Evolutionary conservation across 2,113 vertebrate species (phyloP).

Genomic region (Cyrtonyx montezumae): DNA sequence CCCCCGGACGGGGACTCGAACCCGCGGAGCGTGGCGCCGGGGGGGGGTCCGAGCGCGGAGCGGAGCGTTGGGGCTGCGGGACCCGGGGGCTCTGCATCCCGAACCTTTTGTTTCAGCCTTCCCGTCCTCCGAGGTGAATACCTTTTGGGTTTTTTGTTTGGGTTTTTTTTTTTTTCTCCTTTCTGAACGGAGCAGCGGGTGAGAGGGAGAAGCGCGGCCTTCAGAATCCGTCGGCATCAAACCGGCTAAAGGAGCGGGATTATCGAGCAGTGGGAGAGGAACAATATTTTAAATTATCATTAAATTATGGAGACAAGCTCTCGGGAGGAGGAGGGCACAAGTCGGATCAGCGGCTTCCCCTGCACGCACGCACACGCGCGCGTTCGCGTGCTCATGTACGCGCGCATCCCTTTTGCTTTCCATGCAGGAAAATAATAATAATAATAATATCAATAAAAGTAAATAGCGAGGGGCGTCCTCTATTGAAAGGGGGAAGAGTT

Average conservation of each 20-base stretch:
- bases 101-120: slow-evolving; percentile 74
- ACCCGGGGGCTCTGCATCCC: slow-evolving; percentile 38
- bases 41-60: no score
- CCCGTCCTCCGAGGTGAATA: slow-evolving; percentile 66
- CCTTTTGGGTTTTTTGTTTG: slow-evolving; percentile 55
- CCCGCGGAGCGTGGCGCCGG: not conserved
- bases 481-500: slow-evolving; percentile 36
- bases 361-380: not conserved
- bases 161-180: slow-evolving; percentile 47
- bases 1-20: not conserved
- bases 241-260: slow-evolving; percentile 63
- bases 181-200: slow-evolving; percentile 74
- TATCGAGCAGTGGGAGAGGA: slow-evolving; percentile 72
- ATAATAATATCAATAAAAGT: not conserved
- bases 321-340: slow-evolving; percentile 55
- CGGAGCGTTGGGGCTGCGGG: not conserved
- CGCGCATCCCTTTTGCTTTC: not conserved
- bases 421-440: not conserved
- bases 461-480: slow-evolving; percentile 44
- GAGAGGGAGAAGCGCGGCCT: slow-evolving; percentile 61
- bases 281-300: slow-evolving; percentile 74
- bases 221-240: slow-evolving; percentile 62
- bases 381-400: not conserved
- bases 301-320: slow-evolving; percentile 64
- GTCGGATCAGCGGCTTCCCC: slow-evolving; percentile 33